phyloP scores from a whole-genome alignment of 1,140 invertebrate species.

The Zeugodacus cucurbitae region DNA sequence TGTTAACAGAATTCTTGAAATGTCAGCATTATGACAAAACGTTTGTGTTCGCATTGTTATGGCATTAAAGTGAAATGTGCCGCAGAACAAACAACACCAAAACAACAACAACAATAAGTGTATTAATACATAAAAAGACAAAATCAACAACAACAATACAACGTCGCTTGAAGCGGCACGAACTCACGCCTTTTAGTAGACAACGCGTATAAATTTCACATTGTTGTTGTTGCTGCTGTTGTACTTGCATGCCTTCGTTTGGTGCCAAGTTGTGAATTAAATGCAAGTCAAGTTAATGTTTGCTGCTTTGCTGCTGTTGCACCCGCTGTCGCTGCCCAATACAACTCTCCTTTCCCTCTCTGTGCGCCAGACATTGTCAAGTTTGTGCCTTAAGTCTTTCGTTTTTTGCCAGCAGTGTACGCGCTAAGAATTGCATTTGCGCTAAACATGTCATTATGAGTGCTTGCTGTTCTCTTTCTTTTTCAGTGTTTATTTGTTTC shows the following conservation, averaged over 20 bases:
- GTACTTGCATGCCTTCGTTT: not conserved
- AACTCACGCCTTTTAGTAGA: not conserved
- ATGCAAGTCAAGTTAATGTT: conserved; percentile 26
- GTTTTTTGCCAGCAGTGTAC: not conserved
- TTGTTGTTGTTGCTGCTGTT: not conserved
- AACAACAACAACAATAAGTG: not conserved
- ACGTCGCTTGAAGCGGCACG: not conserved
- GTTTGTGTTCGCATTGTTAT: not conserved
- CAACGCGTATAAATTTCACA: not conserved
- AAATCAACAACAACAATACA: not conserved
- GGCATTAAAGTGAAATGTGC: not conserved
- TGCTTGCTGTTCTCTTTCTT: not conserved
- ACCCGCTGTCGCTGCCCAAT: not conserved
- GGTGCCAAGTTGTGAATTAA: conserved; percentile 32
- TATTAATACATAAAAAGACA: not conserved
- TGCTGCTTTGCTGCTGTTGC: not conserved
- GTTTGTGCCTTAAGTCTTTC: conserved; percentile 25
- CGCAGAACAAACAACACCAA: not conserved
- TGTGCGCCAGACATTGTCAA: not conserved
- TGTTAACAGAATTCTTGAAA: not conserved
- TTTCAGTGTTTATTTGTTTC: not conserved
- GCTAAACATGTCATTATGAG: conserved; percentile 24
- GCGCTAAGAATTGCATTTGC: not conserved
- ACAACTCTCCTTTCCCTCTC: not conserved
- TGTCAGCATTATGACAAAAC: not conserved